phyloP scores from a whole-genome alignment of 2,113 vertebrate species.

The Solea senegalensis region DNA sequence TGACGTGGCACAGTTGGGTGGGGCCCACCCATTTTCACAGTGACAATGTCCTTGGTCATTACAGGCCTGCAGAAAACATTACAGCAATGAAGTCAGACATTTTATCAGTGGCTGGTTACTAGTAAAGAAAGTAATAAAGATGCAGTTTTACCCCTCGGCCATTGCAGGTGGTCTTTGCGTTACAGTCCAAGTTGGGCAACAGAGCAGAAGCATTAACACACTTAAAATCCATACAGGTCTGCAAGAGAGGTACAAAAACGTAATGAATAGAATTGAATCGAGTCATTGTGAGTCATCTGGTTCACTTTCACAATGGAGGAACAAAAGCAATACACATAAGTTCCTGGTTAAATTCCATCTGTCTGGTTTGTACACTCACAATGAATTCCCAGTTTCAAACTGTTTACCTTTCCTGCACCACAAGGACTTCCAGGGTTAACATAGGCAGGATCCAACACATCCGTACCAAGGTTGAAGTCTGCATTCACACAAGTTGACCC shows the following conservation, averaged over 20 bases:
- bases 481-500: slow-evolving; percentile 79
- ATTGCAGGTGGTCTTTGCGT: slow-evolving; percentile 79
- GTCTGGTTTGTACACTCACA: background rate
- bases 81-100: slow-evolving; percentile 7
- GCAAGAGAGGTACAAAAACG: slow-evolving; percentile 4
- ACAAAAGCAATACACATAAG: background rate
- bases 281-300: background rate
- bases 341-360: background rate
- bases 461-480: slow-evolving; percentile 85
- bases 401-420: slow-evolving; percentile 80
- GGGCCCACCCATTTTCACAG: slow-evolving; percentile 81
- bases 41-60: slow-evolving; percentile 84
- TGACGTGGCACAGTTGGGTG: slow-evolving; percentile 72
- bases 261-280: background rate
- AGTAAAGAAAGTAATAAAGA: background rate
- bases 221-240: slow-evolving; percentile 84
- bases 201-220: slow-evolving; percentile 83
- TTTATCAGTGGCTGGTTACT: background rate
- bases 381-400: background rate
- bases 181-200: slow-evolving; percentile 80
- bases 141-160: slow-evolving; percentile 80
- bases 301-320: background rate
- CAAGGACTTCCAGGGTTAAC: slow-evolving; percentile 86
- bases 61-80: slow-evolving; percentile 77
- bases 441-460: slow-evolving; percentile 87